Conservation (phyloP, 2,113 vertebrate species). For the Archilochus colubris region DNA sequence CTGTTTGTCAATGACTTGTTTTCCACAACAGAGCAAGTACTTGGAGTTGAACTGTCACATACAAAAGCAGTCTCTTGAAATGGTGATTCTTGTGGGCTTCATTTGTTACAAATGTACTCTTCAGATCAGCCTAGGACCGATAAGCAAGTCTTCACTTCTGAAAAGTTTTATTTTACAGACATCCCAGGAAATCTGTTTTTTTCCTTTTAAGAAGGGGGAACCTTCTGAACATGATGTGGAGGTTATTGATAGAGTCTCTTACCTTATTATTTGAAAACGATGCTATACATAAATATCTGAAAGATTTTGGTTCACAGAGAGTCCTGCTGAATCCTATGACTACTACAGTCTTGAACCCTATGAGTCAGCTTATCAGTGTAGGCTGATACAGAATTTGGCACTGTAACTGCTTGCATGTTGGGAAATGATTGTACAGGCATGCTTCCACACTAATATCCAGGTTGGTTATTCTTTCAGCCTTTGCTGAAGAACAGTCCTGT, state of each 20-base stretch:
- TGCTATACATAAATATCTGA: neutral
- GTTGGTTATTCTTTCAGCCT: neutral
- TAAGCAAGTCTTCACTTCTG: neutral
- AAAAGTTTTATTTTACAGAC: neutral
- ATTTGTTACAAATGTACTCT: neutral
- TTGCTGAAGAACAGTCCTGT: neutral
- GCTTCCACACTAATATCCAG: neutral
- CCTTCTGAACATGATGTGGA: neutral
- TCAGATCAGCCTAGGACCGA: neutral
- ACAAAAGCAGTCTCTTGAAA: neutral
- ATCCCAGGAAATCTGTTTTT: neutral
- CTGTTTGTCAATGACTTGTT: accelerated
- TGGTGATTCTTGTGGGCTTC: neutral
- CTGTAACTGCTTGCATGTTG: neutral
- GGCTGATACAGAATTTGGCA: neutral
- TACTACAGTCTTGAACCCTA: neutral
- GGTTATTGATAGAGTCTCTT: neutral
- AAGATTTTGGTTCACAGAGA: neutral
- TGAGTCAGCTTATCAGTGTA: neutral
- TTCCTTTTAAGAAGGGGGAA: neutral
- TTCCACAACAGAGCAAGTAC: neutral
- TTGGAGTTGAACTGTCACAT: neutral
- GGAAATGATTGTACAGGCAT: neutral
- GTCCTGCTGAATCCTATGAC: neutral
- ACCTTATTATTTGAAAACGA: neutral